A percentile compares a stretch with the other conserved stretches of the same genome.
Evolutionary conservation across 1,140 invertebrate genomes (phyloP).

Genomic region (Drosophila kikkawai): DNA sequence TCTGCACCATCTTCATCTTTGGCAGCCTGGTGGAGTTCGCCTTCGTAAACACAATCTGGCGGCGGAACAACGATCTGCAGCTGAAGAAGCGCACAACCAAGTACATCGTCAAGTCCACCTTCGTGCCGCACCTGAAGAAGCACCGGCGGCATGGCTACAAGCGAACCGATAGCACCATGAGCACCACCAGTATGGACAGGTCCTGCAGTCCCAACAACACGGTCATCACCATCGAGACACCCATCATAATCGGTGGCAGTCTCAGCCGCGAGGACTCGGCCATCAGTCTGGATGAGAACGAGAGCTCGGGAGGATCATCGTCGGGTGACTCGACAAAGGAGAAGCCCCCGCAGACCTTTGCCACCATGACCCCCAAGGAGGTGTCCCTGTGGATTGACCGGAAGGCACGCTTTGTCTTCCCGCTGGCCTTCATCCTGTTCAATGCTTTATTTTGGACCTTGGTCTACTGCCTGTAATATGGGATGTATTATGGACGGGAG

Average conservation of each 20-base stretch:
- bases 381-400: slow-evolving; percentile 93
- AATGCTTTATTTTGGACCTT: slow-evolving; percentile 95
- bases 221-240: slow-evolving; percentile 72
- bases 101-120: slow-evolving; percentile 92
- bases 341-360: slow-evolving; percentile 81
- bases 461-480: slow-evolving; percentile 85
- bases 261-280: slow-evolving; percentile 61
- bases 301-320: slow-evolving; percentile 32
- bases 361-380: slow-evolving; percentile 94
- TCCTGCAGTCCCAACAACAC: slow-evolving; percentile 46
- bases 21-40: slow-evolving; percentile 95
- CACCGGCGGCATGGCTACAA: slow-evolving; percentile 84
- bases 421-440: slow-evolving; percentile 91
- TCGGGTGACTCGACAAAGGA: slow-evolving; percentile 38
- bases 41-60: slow-evolving; percentile 95
- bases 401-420: slow-evolving; percentile 92
- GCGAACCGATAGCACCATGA: slow-evolving; percentile 85
- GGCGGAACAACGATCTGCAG: slow-evolving; percentile 92
- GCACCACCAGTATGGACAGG: slow-evolving; percentile 86
- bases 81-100: slow-evolving; percentile 94
- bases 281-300: slow-evolving; percentile 60
- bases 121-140: slow-evolving; percentile 90
- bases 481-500: background rate
- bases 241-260: slow-evolving; percentile 55
- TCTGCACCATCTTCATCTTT: slow-evolving; percentile 93